A percentile compares a stretch with the other conserved stretches of the same genome.
These are phyloP conservation scores for Garrulus glandarius DNA, from an alignment of 2,797 vertebrate species.

Conservation along the genomic window DNA sequence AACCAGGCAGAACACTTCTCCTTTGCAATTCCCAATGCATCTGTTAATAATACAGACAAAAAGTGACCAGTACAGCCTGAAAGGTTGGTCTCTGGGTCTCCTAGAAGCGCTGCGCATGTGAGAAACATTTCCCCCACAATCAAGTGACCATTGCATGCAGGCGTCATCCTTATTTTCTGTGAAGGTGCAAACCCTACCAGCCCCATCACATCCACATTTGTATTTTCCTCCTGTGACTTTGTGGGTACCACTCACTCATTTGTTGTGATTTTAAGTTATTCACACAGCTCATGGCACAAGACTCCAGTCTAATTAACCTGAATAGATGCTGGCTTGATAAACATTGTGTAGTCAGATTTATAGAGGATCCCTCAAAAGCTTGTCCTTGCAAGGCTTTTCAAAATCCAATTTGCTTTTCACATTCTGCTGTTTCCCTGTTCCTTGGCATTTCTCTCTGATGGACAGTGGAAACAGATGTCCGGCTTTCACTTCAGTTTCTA, in stretches of 20 bases:
- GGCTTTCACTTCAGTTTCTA: slow-evolving; percentile 2
- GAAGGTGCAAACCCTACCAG: neutral
- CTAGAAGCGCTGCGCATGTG: rapidly evolving
- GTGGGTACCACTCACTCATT: neutral
- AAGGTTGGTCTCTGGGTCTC: neutral
- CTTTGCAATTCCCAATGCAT: neutral
- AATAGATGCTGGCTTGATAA: neutral
- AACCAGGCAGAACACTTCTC: neutral
- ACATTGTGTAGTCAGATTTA: neutral
- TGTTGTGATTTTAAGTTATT: neutral
- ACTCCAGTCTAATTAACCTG: neutral
- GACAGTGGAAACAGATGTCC: neutral
- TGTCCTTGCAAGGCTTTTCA: slow-evolving; percentile 18
- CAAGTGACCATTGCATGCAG: neutral
- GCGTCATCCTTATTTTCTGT: neutral
- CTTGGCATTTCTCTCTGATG: neutral
- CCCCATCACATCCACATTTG: rapidly evolving
- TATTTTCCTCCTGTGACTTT: neutral
- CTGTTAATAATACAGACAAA: neutral
- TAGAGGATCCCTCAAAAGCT: neutral
- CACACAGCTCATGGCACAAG: neutral
- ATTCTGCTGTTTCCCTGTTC: neutral
- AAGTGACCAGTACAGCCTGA: neutral
- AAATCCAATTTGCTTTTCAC: slow-evolving; percentile 17
- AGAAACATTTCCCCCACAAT: neutral